phyloP scores from a whole-genome alignment of 2,797 vertebrate species.

The Orestias chungarensis region DNA sequence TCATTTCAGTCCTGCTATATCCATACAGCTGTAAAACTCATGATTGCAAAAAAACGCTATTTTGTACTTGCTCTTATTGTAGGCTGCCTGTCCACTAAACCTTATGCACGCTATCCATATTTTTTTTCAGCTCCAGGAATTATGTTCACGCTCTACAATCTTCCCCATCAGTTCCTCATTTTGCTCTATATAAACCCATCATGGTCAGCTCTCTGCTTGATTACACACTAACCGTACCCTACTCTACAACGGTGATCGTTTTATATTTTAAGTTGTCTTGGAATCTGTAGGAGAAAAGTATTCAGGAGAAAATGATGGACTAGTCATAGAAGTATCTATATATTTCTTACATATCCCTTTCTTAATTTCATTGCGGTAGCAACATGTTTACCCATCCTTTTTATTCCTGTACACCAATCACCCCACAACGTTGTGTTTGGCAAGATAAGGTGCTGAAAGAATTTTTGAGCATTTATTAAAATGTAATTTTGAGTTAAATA shows the following conservation, averaged over 20 bases:
- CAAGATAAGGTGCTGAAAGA: not conserved
- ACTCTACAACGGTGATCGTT: conserved; percentile 4
- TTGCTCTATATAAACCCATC: conserved; percentile 29
- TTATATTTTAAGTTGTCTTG: conserved; percentile 23
- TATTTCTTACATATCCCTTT: conserved; percentile 7
- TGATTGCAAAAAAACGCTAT: conserved; percentile 35
- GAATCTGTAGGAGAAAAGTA: not conserved
- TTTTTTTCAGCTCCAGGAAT: conserved; percentile 37
- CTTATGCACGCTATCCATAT: conserved; percentile 36
- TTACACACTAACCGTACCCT: conserved; percentile 28
- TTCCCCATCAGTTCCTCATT: conserved; percentile 43
- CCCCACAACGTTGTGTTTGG: conserved; percentile 3
- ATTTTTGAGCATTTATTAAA: not conserved
- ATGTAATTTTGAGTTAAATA: not conserved
- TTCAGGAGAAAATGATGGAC: conserved; percentile 3
- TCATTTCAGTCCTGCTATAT: conserved; percentile 14
- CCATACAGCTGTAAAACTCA: conserved; percentile 19
- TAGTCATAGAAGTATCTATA: conserved; percentile 9
- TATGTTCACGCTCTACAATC: conserved; percentile 39
- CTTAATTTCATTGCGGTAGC: not conserved
- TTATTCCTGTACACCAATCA: conserved; percentile 6
- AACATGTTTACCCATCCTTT: not conserved
- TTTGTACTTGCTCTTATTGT: conserved; percentile 38
- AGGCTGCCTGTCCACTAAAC: conserved; percentile 29
- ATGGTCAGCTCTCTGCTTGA: conserved; percentile 33